Conservation (phyloP, 1,140 invertebrate genomes). For the Nephila pilipes region DNA sequence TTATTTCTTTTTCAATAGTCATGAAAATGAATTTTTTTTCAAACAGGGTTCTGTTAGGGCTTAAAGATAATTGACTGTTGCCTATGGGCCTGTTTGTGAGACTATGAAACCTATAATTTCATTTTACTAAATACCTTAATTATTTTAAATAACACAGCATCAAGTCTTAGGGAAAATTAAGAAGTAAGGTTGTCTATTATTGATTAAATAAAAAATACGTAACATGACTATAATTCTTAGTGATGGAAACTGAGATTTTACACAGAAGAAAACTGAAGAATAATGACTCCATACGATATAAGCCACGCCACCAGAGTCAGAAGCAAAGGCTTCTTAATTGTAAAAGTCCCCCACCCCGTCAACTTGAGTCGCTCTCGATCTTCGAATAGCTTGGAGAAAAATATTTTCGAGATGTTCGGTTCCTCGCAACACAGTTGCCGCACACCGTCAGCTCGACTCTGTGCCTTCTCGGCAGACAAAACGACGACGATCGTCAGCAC, state of each 20-base stretch:
- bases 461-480: neutral
- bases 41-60: too few species aligned
- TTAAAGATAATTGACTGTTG: too few species aligned
- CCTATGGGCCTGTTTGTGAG: too few species aligned
- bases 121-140: too few species aligned
- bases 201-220: too few species aligned
- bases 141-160: too few species aligned
- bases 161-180: too few species aligned
- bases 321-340: conserved; percentile 23
- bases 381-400: neutral
- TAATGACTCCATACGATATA: conserved; percentile 18
- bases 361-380: neutral
- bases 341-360: conserved; percentile 37
- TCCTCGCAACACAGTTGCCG: neutral
- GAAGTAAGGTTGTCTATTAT: too few species aligned
- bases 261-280: conserved; percentile 30
- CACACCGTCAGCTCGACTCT: neutral
- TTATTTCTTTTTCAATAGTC: too few species aligned
- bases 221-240: too few species aligned
- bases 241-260: neutral
- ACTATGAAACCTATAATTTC: too few species aligned
- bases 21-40: too few species aligned
- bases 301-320: conserved; percentile 29
- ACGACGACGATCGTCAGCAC: neutral
- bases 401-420: neutral